Percentiles rank a stretch among this genome's conserved stretches.
phyloP scores from a whole-genome alignment of 2,888 invertebrate genomes.

The Troides helena region DNA sequence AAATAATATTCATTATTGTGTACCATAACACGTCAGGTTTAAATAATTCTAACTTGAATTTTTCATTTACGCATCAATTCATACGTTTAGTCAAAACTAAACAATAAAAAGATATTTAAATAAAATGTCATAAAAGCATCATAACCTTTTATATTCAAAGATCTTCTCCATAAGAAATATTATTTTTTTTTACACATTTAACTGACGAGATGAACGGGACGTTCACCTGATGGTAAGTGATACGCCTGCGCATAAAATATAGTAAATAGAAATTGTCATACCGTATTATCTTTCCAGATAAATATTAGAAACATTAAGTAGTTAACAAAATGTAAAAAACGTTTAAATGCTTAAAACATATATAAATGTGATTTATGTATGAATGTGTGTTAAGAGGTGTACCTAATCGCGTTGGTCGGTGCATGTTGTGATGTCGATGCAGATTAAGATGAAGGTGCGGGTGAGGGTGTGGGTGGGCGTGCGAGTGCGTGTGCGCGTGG shows the following conservation, averaged over 20 bases:
- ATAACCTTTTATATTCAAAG: no score
- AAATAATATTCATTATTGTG: background rate
- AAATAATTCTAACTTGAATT: background rate
- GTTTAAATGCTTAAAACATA: background rate
- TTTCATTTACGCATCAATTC: no score
- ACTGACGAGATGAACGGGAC: no score
- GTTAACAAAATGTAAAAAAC: background rate
- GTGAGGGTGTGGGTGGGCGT: slow-evolving; percentile 20
- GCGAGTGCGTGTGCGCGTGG: slow-evolving; percentile 36
- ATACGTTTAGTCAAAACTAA: no score
- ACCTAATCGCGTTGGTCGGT: slow-evolving; percentile 55
- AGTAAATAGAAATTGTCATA: no score
- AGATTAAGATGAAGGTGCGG: slow-evolving; percentile 33
- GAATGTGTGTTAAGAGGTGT: slow-evolving; percentile 34
- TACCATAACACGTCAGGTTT: background rate
- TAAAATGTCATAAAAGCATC: no score
- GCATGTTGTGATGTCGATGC: slow-evolving; percentile 37
- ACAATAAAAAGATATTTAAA: no score
- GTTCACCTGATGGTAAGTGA: no score
- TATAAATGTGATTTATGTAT: background rate
- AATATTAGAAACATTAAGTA: background rate
- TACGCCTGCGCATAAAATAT: no score
- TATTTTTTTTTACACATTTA: no score
- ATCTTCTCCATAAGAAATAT: no score
- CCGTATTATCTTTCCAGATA: background rate